Evolutionary conservation across 2,888 invertebrate species (phyloP).

Genomic region (Eilema sororculum): DNA sequence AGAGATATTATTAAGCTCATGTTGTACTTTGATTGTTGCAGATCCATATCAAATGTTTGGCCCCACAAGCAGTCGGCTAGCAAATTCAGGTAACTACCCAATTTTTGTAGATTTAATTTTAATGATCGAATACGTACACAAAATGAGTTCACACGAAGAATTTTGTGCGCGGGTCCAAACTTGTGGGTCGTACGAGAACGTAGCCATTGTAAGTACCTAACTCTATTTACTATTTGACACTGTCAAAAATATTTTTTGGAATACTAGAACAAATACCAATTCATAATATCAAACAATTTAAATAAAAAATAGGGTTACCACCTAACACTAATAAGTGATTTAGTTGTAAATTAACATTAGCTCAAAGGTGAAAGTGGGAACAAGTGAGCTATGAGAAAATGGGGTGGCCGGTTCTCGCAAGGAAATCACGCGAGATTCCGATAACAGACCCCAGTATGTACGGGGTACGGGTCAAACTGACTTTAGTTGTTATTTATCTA

Average conservation of each 20-base stretch:
- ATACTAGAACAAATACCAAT: background rate
- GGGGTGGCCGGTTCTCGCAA: conserved; percentile 55
- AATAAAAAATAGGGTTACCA: conserved; percentile 16
- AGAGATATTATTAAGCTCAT: background rate
- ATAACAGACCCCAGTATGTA: conserved; percentile 51
- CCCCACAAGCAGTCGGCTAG: conserved; percentile 97
- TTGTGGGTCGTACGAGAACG: too few relatives aligned
- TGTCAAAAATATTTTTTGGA: background rate
- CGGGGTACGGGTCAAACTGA: conserved; percentile 34
- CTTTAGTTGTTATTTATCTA: conserved; percentile 33
- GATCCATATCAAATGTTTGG: conserved; percentile 99
- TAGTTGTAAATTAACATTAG: conserved; percentile 35
- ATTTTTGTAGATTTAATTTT: too few relatives aligned
- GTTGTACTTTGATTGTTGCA: conserved; percentile 82
- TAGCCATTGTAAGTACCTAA: conserved; percentile 88
- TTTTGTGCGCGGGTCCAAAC: too few relatives aligned
- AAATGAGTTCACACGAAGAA: too few relatives aligned
- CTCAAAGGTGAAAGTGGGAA: conserved; percentile 50
- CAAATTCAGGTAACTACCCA: conserved; percentile 93
- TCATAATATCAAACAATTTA: conserved; percentile 16
- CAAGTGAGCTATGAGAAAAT: conserved; percentile 62
- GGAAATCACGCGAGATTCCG: conserved; percentile 63
- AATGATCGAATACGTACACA: too few relatives aligned
- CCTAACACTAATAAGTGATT: conserved; percentile 24
- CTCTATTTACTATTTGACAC: too few relatives aligned